Percentiles rank a stretch among this genome's conserved stretches.
phyloP scores from a whole-genome alignment of 2,888 invertebrate species.

The Strigamia crassipes region DNA sequence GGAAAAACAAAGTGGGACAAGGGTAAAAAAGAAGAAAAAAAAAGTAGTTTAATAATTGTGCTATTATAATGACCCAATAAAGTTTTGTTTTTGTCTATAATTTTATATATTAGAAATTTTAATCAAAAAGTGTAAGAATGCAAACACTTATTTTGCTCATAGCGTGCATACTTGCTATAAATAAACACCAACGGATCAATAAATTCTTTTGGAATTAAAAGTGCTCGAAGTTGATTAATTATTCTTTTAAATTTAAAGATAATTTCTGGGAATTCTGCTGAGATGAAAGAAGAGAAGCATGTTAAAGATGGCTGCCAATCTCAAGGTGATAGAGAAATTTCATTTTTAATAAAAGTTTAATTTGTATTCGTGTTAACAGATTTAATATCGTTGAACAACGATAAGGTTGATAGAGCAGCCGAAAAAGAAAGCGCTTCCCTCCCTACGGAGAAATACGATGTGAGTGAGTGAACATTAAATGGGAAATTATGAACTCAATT shows the following conservation, averaged over 20 bases:
- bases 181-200: not conserved
- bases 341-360: not conserved
- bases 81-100: not conserved
- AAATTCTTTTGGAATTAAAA: not conserved
- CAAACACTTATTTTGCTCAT: not conserved
- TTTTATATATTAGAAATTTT: not conserved
- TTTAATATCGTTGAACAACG: constrained; percentile 1
- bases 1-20: not conserved
- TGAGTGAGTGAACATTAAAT: not conserved
- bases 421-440: not conserved
- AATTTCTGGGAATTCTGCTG: not conserved
- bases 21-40: not conserved
- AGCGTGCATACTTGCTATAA: not conserved
- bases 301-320: not conserved
- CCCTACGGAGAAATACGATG: not conserved
- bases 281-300: constrained; percentile 29
- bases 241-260: not conserved
- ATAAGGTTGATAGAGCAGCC: not conserved
- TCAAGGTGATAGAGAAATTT: not conserved
- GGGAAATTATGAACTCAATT: not conserved
- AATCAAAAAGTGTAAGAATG: not conserved
- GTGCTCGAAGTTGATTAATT: not conserved
- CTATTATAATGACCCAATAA: not conserved
- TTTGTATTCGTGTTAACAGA: not conserved
- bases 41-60: not conserved